Evolutionary conservation across 2,797 vertebrate species (phyloP).

Genomic region (Protosalanx chinensis): DNA sequence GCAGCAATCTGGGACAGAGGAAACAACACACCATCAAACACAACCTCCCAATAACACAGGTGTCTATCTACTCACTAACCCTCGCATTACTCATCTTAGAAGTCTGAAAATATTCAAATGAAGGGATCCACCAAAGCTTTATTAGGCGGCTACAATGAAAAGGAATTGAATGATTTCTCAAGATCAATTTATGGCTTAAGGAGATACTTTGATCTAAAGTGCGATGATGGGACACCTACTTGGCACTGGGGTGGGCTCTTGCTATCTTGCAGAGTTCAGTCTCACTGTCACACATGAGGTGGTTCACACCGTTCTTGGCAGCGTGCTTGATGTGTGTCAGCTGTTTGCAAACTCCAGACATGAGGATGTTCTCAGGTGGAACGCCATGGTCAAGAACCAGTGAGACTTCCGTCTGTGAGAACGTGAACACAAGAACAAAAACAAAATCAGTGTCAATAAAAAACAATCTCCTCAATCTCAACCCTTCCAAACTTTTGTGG

Average conservation of each 20-base stretch:
- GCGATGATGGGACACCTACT: conserved; percentile 71
- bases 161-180: too few relatives aligned
- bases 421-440: background rate
- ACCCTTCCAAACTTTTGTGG: background rate
- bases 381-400: conserved; percentile 88
- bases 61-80: background rate
- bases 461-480: background rate
- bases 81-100: background rate
- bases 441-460: background rate
- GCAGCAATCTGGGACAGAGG: conserved; percentile 85
- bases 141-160: background rate
- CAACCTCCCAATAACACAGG: background rate
- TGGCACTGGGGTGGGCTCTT: conserved; percentile 86
- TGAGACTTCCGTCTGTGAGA: conserved; percentile 83
- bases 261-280: conserved; percentile 93
- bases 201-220: background rate
- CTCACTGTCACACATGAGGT: conserved; percentile 91
- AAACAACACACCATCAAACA: background rate
- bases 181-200: background rate
- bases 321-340: conserved; percentile 92
- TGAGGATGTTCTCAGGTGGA: conserved; percentile 88
- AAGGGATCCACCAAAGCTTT: background rate
- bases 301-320: conserved; percentile 86
- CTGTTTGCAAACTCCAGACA: conserved; percentile 94
- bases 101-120: background rate